phyloP scores from a whole-genome alignment of 37 sponge, comb jelly and placozoan genomes.

The Cliona cf. orientalis region DNA sequence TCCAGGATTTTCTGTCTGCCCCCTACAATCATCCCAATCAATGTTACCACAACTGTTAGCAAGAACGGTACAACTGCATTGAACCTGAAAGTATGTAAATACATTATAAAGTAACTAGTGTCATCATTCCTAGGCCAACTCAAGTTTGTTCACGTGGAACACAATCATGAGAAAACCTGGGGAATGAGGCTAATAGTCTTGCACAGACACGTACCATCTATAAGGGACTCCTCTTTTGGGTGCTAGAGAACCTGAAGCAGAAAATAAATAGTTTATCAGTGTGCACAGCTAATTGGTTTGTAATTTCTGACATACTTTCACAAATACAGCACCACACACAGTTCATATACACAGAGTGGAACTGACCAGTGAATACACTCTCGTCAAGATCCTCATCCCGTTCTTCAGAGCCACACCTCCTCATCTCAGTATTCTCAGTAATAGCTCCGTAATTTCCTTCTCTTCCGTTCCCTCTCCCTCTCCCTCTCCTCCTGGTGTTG shows the following conservation, averaged over 20 bases:
- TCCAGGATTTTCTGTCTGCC: conserved; percentile 25
- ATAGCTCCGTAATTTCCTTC: neutral
- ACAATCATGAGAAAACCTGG: neutral
- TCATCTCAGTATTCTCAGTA: neutral
- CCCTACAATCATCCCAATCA: conserved; percentile 49
- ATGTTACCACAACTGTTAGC: conserved; percentile 22
- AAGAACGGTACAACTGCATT: conserved; percentile 55
- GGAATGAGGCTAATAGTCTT: neutral
- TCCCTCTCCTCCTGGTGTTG: too few relatives aligned
- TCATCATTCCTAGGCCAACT: neutral
- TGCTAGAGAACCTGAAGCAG: conserved; percentile 34
- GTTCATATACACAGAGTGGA: too few relatives aligned
- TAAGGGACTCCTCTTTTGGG: conserved; percentile 54
- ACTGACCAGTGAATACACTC: too few relatives aligned
- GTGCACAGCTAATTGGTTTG: neutral
- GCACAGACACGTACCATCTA: conserved; percentile 31
- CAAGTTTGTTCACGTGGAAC: neutral
- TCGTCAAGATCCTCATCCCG: neutral
- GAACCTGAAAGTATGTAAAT: conserved; percentile 19
- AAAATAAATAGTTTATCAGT: neutral
- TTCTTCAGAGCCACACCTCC: neutral
- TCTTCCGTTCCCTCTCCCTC: too few relatives aligned
- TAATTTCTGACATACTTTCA: neutral
- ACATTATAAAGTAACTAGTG: neutral
- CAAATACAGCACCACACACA: too few relatives aligned